phyloP scores from a whole-genome alignment of 2,888 invertebrate genomes.

The Philereme vetulata region DNA sequence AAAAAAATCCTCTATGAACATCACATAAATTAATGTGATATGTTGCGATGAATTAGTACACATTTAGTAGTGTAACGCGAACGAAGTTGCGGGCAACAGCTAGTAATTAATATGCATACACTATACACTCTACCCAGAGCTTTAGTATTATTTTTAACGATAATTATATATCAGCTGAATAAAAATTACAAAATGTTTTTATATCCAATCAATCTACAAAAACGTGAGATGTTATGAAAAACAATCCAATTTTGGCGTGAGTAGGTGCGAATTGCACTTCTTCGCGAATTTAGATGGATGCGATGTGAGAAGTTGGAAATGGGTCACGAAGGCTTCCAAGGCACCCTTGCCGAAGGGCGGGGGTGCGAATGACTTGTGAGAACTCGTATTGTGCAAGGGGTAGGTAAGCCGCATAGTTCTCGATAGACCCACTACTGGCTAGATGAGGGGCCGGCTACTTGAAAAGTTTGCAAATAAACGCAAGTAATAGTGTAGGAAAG shows the following conservation, averaged over 20 bases:
- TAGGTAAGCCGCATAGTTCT: slow-evolving; percentile 37
- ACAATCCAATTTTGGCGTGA: slow-evolving; percentile 9
- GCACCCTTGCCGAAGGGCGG: slow-evolving; percentile 43
- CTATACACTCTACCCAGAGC: too few relatives aligned
- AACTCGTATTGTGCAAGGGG: slow-evolving; percentile 38
- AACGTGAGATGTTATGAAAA: slow-evolving; percentile 1
- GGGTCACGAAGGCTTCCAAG: slow-evolving; percentile 60
- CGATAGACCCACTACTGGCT: slow-evolving; percentile 26
- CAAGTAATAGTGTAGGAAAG: background rate
- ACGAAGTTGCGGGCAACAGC: too few relatives aligned
- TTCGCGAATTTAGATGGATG: slow-evolving; percentile 43
- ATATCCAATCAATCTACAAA: too few relatives aligned
- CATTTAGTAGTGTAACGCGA: too few relatives aligned
- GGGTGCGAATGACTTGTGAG: slow-evolving; percentile 43
- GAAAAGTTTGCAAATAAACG: slow-evolving; percentile 30
- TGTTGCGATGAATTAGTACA: too few relatives aligned
- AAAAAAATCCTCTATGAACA: too few relatives aligned
- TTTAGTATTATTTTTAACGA: too few relatives aligned
- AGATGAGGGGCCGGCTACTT: slow-evolving; percentile 22
- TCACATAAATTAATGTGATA: too few relatives aligned
- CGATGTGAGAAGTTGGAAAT: slow-evolving; percentile 57
- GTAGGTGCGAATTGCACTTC: slow-evolving; percentile 39
- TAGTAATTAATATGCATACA: too few relatives aligned
- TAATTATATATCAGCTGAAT: too few relatives aligned
- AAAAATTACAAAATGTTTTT: too few relatives aligned